Evolutionary conservation across 2,888 invertebrate species (phyloP).

Genomic region (Ceraclea dissimilis): DNA sequence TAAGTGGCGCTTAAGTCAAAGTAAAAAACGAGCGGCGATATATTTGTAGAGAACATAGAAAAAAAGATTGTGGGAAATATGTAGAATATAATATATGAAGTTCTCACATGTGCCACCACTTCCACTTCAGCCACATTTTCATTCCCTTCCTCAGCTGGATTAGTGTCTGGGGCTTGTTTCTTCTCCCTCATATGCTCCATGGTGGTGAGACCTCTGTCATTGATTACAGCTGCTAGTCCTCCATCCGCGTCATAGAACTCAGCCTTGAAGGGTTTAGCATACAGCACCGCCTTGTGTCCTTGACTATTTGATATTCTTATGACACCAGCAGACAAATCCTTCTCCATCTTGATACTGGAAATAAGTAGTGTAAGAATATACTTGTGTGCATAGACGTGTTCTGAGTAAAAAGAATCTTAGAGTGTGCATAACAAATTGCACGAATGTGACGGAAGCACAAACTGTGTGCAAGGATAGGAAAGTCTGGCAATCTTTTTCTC

Average conservation of each 20-base stretch:
- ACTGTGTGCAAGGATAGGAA: no score
- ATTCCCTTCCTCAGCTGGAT: slow-evolving; percentile 26
- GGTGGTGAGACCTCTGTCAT: slow-evolving; percentile 83
- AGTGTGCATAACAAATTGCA: no score
- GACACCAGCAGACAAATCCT: slow-evolving; percentile 4
- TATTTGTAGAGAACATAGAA: no score
- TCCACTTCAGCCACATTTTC: slow-evolving; percentile 29
- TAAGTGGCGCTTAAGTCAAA: no score
- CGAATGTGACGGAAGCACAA: no score
- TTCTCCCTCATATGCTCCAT: slow-evolving; percentile 82
- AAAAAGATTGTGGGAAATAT: no score
- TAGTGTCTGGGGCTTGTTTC: slow-evolving; percentile 27
- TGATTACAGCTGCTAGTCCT: slow-evolving; percentile 68
- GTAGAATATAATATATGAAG: no score
- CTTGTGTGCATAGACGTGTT: no score
- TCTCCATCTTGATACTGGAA: slow-evolving; percentile 13
- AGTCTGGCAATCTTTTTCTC: no score
- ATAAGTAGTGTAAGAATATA: not conserved
- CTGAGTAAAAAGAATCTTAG: no score
- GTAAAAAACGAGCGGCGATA: no score
- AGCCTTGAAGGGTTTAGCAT: slow-evolving; percentile 72
- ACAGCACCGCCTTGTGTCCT: slow-evolving; percentile 50
- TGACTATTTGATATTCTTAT: slow-evolving; percentile 36
- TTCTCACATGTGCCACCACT: no score
- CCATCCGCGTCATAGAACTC: slow-evolving; percentile 68